Evolutionary conservation across 2,113 vertebrate species (phyloP), one percentile per base, ranked within the genome.

Genomic region (Hippocampus abdominalis): DNA sequence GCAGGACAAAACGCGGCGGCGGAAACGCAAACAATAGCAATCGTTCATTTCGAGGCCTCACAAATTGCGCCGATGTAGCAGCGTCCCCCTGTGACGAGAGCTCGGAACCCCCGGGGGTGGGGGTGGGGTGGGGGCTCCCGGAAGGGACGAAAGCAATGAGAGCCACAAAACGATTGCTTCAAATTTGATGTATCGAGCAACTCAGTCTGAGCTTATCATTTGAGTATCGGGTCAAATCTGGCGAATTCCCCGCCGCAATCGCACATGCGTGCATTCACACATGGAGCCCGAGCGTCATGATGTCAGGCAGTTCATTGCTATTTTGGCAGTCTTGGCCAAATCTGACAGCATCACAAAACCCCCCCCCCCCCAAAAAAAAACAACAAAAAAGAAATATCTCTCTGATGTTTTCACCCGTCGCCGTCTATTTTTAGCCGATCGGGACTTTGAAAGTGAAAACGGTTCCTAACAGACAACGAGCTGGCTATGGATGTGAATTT

Each of bases 221-320:
- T 72, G 29, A 78, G 64, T 15, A 29, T 71, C 46, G 44, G 21
- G 32, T 72, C 42, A 74, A 78, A 68, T 44, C 56, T 73, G 76
- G 80, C 65, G 62, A 66, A 69, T 54, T 57, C 56, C 68, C 66
- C 69, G 66, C 53, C 68, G 64, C 32, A 29, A 42, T 32, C 3
- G 4, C 29, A 70, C 44, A 6, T 25, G 39, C 63, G 25, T 18
- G n/a, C 64, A n/a, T 57, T 3, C 53, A 9, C 71, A 11, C 54
- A 64, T 65, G 54, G 15, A 60, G 71, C 71, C 74, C 42, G 15
- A 44, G 67, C 72, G 78, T 85, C 86, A 87, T 85, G 82, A 84
- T 73, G 73, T 79, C 76, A 81, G 76, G 65, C 66, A 23, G 72
- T 60, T 83, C 72, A 62, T 78, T 80, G 57, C 68, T 64, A 64